Evolutionary conservation across 2,113 vertebrate genomes (phyloP), one percentile per base, ranked within the genome.

Genomic region (Accipiter virgatus): DNA sequence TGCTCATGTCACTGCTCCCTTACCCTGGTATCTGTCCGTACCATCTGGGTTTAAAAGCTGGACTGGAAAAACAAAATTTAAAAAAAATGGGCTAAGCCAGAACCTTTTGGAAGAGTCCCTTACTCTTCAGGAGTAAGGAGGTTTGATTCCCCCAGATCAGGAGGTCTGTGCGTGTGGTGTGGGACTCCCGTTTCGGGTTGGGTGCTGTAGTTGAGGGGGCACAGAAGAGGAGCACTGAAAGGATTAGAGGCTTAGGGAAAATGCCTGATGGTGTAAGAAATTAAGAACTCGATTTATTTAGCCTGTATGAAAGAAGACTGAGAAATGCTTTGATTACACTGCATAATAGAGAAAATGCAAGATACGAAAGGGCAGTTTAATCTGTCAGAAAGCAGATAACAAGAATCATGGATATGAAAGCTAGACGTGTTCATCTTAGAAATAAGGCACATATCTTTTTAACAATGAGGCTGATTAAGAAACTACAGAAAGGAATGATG

Each of bases 381-480:
- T 91, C 85, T 90, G 63, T 70, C 74, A 77, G 84, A 88, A 89
- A 70, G 71, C 67, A 93, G 93, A 93, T 82, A 94, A 75, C 40
- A 71, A 85, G 61, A 70, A 82, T 72, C 81, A 73, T 95, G 62
- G 89, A 67, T 90, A 85, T 91, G 93, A 93, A 94, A 95, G 45
- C 70, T 66, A 72, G 94, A 87, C 0, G 0, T 68, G 84, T 70
- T 95, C 78, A 62, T 70, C 87, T 87, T 34, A 79, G 45, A 85
- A 96, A 73, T 90, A 93, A 94, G 42, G 14, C n/a, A 70, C 34
- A 52, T 45, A 75, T 70, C 53, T 91, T 90, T 94, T 71, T 43
- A 93, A 90, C 81, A 90, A 70, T 73, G 71, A 86, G 59, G 23
- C 14, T 93, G 89, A 77, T 95, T 90, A 88, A 94, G 62, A 81